Base-by-base conservation (phyloP, 2,888 invertebrate genomes). In the Anodontia alba region DNA sequence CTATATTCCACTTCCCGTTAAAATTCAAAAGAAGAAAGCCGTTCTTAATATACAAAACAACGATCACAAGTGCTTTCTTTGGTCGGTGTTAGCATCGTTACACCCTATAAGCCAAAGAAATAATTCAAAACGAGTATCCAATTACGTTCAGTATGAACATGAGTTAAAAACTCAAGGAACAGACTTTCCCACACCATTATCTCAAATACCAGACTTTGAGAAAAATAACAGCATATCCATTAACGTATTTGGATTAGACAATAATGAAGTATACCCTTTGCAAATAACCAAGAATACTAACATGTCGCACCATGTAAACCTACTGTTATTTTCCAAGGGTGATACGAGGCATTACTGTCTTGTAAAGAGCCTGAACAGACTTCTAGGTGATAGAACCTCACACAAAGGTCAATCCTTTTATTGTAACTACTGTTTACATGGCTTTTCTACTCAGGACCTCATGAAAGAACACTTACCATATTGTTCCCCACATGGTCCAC, bases 1-100 rank as follows among this genome's bases (percentile, higher is more conserved):
- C n/a, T n/a, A n/a, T n/a, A n/a, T n/a, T n/a, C n/a, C n/a, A n/a
- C n/a, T n/a, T n/a, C n/a, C n/a, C n/a, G n/a, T n/a, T n/a, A n/a
- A n/a, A n/a, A n/a, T n/a, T n/a, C n/a, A n/a, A n/a, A n/a, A n/a
- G n/a, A n/a, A n/a, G n/a, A n/a, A n/a, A n/a, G n/a, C n/a, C n/a
- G n/a, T n/a, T n/a, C n/a, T n/a, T n/a, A n/a, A n/a, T 75, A 80
- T 83, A 26, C 57, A 83, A 70, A 78, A 83, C 72, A 29, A 57
- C 31, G 81, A 83, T 33, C 81, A 86, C 17, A 86, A 74, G 62
- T 72, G 80, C 38, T 77, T 83, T 42, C 23, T 76, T n/a, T 83
- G 81, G 83, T 77, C 75, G 26, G 71, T 83, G 1, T 33, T 83
- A 12, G 81, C 75, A 12, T 49, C 73, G 10, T 51, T 84, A 17